phyloP scores from a whole-genome alignment of 2,113 vertebrate genomes.

The Podarcis cretensis region DNA sequence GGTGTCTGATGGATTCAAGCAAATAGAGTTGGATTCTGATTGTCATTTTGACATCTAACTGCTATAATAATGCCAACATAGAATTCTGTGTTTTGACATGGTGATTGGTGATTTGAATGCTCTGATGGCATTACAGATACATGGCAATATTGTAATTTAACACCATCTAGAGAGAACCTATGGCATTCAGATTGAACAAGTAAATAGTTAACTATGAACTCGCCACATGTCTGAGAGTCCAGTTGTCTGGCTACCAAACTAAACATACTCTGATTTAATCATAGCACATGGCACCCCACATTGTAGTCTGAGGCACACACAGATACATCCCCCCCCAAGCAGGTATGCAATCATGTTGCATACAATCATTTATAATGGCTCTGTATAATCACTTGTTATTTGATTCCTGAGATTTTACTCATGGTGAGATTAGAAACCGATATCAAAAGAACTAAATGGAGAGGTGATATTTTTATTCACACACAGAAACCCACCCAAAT shows the following conservation, averaged over 20 bases:
- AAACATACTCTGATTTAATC: background rate
- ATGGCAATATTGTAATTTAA: background rate
- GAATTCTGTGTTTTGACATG: background rate
- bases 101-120: background rate
- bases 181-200: background rate
- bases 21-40: background rate
- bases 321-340: background rate
- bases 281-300: background rate
- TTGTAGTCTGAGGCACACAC: background rate
- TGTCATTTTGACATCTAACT: background rate
- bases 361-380: background rate
- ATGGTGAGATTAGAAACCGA: background rate
- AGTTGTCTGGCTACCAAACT: background rate
- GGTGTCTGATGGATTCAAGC: background rate
- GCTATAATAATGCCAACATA: background rate
- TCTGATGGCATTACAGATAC: background rate
- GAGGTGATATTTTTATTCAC: no score
- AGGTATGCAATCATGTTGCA: background rate
- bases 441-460: background rate
- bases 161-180: background rate
- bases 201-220: background rate
- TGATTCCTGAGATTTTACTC: background rate
- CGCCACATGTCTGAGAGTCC: background rate
- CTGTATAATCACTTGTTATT: background rate
- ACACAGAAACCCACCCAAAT: background rate